A percentile compares a stretch with the other conserved stretches of the same genome.
These are phyloP conservation scores for Oreochromis grahami DNA, from an alignment of 2,797 vertebrate species.

Conservation along the genomic window DNA sequence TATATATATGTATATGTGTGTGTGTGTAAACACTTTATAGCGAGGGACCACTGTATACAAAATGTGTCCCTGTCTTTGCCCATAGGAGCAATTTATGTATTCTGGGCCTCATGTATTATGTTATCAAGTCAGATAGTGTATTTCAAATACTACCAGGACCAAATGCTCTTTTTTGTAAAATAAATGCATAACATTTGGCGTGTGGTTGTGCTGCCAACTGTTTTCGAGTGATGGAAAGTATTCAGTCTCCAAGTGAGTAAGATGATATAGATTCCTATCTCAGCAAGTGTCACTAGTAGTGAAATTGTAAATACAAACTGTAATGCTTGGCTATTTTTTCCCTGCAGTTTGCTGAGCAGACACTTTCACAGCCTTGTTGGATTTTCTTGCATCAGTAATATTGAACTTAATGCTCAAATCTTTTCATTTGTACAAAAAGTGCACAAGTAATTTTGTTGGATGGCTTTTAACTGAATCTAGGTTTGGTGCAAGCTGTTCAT, in stretches of 20 bases:
- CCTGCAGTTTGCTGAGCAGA: background rate
- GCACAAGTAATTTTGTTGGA: background rate
- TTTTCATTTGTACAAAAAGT: background rate
- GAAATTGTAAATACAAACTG: background rate
- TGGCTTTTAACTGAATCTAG: background rate
- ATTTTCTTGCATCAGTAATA: background rate
- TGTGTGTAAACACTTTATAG: background rate
- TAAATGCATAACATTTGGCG: background rate
- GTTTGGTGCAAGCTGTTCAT: slow-evolving; percentile 33
- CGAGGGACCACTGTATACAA: background rate
- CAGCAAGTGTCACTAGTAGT: background rate
- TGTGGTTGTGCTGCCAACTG: background rate
- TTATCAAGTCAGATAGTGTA: background rate
- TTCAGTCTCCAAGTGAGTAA: background rate
- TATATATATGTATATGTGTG: accelerated
- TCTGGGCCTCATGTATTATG: background rate
- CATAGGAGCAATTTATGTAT: background rate
- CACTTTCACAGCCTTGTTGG: background rate
- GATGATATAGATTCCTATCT: background rate
- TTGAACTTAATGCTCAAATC: background rate
- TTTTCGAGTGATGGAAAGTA: background rate
- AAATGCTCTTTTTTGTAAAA: background rate
- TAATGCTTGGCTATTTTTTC: background rate
- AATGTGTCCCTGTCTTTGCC: background rate
- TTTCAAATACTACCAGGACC: slow-evolving; percentile 7